Base-by-base conservation (phyloP, 2,888 invertebrate species). In the Drosophila greeni region DNA sequence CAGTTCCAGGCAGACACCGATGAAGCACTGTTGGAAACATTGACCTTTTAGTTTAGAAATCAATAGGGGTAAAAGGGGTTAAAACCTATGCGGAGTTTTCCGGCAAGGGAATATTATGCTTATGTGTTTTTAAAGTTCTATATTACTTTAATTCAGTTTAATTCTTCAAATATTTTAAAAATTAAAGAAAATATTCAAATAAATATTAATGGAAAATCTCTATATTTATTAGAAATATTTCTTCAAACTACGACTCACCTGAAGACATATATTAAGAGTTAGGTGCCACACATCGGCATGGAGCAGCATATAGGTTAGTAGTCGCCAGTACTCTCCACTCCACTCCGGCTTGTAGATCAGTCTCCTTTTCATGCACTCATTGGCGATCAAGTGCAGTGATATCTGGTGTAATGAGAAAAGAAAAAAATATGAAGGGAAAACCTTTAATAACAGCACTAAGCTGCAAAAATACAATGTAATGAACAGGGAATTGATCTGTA, bases 251-350 rank as follows among this genome's bases (percentile, higher is more conserved):
- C 3, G 12, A 43, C 78, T 76, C 54, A 92, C 90, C 89, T 95
- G 94, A 70, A 94, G 92, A 70, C 92, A 89, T 72, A 94, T 90
- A 89, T 97, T 97, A 81, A 96, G 91, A 23, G 92, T 90, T 66
- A 97, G 90, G 87, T 97, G 96, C 48, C 92, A 90, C 81, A 91
- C 90, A 88, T 92, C 93, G 56, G 94, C 93, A 89, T 96, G 96
- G 58, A 96, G 89, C 74, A 94, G 90, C 90, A 94, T 94, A 88
- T 96, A 96, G 42, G 94, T 92, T 59, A 94, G 85, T 85, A 94
- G 93, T 72, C 96, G 91, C 96, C 96, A 97, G 29, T 72, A 85
- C 39, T 86, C 81, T 7, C 70, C 58, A 12, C 56, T 45, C 64
- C 61, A 55, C 48, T 67, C 72, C 5, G 86, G 81, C 49, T 73